These are phyloP conservation scores for Chymomyza caudatula DNA, from an alignment of 2,888 invertebrate species.

Conservation along the genomic window DNA sequence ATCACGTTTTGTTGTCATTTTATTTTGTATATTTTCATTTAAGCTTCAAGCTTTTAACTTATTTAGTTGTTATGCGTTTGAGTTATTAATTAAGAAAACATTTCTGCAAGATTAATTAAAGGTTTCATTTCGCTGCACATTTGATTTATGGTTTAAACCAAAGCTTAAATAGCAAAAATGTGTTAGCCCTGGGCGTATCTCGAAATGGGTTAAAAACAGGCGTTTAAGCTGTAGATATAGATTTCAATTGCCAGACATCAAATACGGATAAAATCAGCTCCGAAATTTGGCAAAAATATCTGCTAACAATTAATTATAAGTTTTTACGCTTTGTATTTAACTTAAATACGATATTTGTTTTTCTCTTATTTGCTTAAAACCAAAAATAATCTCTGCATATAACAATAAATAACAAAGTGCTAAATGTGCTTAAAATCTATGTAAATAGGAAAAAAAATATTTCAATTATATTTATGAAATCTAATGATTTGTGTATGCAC, in stretches of 20 bases:
- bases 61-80: conserved; percentile 3
- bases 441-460: too few species aligned
- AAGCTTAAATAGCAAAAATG: conserved; percentile 1
- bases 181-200: conserved; percentile 28
- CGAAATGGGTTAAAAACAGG: neutral
- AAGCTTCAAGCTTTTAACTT: conserved; percentile 18
- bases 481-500: too few species aligned
- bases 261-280: neutral
- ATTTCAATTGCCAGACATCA: neutral
- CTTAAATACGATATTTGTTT: too few species aligned
- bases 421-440: too few species aligned
- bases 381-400: too few species aligned
- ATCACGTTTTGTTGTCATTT: conserved; percentile 14
- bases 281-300: too few species aligned
- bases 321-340: too few species aligned
- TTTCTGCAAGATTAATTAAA: conserved; percentile 50
- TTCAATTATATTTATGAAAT: too few species aligned
- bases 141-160: conserved; percentile 48
- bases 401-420: too few species aligned
- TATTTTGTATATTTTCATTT: conserved; percentile 20
- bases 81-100: conserved; percentile 2
- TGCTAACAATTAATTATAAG: too few species aligned
- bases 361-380: too few species aligned
- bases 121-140: conserved; percentile 31
- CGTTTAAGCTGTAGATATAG: conserved; percentile 2